Conservation (phyloP, 2,888 invertebrate genomes). For the Drosophila testacea region DNA sequence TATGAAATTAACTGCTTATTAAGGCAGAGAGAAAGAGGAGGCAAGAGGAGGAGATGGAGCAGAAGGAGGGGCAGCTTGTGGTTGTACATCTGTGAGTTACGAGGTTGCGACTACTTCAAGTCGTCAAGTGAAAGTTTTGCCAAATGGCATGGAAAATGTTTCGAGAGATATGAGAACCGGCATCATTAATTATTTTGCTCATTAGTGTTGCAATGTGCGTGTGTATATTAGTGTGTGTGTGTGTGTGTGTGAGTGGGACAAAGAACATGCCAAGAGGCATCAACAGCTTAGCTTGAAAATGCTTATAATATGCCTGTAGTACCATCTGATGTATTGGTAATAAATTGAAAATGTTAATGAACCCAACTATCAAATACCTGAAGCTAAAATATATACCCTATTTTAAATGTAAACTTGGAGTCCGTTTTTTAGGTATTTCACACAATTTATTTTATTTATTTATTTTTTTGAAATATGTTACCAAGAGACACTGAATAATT, state of each 20-base stretch:
- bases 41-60: not conserved
- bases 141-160: constrained; percentile 80
- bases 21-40: constrained; percentile 40
- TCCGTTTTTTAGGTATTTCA: too few species aligned
- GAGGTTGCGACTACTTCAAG: constrained; percentile 67
- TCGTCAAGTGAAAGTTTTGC: constrained; percentile 76
- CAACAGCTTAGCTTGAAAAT: constrained; percentile 40
- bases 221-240: constrained; percentile 15
- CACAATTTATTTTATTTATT: too few species aligned
- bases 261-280: constrained; percentile 45
- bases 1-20: constrained; percentile 79
- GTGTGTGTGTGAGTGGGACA: constrained; percentile 20
- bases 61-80: not conserved
- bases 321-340: not conserved
- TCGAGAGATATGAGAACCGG: constrained; percentile 44
- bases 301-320: constrained; percentile 15
- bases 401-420: too few species aligned
- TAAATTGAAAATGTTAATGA: not conserved
- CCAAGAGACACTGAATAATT: too few species aligned
- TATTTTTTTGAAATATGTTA: too few species aligned
- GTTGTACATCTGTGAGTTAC: constrained; percentile 22
- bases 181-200: constrained; percentile 79
- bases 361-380: not conserved
- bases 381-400: too few species aligned
- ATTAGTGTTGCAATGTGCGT: constrained; percentile 63